Conservation (phyloP, 2,113 vertebrate species). For the Erythrolamprus reginae region DNA sequence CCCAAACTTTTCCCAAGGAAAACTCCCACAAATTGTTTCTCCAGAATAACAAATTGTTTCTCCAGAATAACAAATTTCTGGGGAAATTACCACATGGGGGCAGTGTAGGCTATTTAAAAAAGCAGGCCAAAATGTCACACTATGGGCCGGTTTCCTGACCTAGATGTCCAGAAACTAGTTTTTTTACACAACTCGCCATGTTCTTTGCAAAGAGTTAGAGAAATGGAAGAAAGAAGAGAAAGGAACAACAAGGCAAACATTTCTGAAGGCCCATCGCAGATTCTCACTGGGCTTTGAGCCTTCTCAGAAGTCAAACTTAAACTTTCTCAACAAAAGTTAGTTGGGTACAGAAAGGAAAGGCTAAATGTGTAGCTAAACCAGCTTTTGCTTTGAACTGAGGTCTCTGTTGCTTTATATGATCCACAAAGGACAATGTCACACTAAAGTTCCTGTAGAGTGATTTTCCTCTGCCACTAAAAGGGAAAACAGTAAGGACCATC, state of each 20-base stretch:
- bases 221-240: background rate
- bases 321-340: background rate
- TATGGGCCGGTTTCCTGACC: background rate
- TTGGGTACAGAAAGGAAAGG: background rate
- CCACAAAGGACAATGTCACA: too few relatives aligned
- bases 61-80: background rate
- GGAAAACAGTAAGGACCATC: background rate
- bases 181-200: background rate
- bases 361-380: background rate
- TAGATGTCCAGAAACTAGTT: background rate
- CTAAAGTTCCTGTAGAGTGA: background rate
- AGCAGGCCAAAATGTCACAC: background rate
- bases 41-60: background rate
- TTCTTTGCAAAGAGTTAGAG: background rate
- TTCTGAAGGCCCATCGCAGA: background rate
- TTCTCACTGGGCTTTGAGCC: background rate
- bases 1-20: background rate
- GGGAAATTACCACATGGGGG: constrained; percentile 1
- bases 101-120: background rate
- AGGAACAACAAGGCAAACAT: background rate
- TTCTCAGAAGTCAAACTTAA: background rate
- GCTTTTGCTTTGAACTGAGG: background rate
- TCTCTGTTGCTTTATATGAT: background rate
- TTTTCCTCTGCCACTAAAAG: background rate
- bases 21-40: background rate